phyloP scores from a whole-genome alignment of 2,888 invertebrate species.

The Tridacna gigas region DNA sequence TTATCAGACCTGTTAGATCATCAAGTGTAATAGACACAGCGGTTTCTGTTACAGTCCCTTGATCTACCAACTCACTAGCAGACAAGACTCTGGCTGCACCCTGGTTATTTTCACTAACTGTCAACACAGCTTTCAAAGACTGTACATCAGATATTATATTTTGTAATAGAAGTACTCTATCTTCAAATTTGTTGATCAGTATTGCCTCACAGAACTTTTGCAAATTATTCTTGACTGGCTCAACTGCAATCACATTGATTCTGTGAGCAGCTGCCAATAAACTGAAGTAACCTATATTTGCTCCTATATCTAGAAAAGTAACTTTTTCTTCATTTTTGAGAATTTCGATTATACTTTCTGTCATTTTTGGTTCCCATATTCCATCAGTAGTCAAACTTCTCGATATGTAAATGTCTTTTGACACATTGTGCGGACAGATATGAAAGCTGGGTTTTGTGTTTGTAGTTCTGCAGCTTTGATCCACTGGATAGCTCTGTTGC shows the following conservation, averaged over 20 bases:
- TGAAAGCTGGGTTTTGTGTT: conserved; percentile 68
- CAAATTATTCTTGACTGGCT: conserved; percentile 74
- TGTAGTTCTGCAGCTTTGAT: conserved; percentile 20
- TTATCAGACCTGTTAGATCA: conserved; percentile 67
- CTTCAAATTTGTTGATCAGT: conserved; percentile 62
- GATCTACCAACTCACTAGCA: background rate
- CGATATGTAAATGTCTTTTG: conserved; percentile 77
- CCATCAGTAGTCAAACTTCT: conserved; percentile 71
- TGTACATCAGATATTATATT: conserved; percentile 73
- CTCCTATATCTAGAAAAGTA: conserved; percentile 81
- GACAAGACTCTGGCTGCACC: conserved; percentile 72
- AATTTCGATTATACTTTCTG: conserved; percentile 70
- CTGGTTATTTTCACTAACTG: conserved; percentile 72
- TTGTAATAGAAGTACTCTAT: conserved; percentile 69
- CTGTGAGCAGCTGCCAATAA: conserved; percentile 79
- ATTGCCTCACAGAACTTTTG: conserved; percentile 69
- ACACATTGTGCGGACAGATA: conserved; percentile 75
- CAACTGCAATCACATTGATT: conserved; percentile 80
- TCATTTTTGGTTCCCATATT: conserved; percentile 80
- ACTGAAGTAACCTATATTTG: conserved; percentile 82
- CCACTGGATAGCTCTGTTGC: background rate
- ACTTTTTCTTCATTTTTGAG: conserved; percentile 66
- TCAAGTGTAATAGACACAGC: conserved; percentile 61
- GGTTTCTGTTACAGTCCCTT: background rate
- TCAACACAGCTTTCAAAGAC: conserved; percentile 62